These are phyloP conservation scores for Rhizoglyphus robini DNA, from an alignment of 1,140 invertebrate genomes.

Conservation along the genomic window DNA sequence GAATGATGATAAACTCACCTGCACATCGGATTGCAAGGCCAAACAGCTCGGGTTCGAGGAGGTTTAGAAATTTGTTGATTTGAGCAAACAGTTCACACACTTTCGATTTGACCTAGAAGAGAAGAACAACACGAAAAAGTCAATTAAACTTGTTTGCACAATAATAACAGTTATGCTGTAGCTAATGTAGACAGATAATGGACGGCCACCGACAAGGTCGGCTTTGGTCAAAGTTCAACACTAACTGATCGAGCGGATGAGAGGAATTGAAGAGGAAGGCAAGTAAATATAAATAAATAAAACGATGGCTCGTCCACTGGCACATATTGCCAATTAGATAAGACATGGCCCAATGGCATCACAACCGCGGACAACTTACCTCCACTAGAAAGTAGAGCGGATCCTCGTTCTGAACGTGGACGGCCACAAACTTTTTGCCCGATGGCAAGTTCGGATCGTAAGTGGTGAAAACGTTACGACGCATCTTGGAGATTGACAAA, in stretches of 20 bases:
- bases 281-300: too few relatives aligned
- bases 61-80: conserved; percentile 61
- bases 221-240: too few relatives aligned
- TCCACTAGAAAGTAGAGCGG: conserved; percentile 50
- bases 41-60: conserved; percentile 67
- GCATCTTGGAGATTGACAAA: neutral
- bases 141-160: conserved; percentile 10
- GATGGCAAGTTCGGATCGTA: conserved; percentile 26
- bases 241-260: too few relatives aligned
- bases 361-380: conserved; percentile 33
- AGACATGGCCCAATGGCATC: too few relatives aligned
- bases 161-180: too few relatives aligned
- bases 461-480: conserved; percentile 25
- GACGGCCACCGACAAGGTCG: too few relatives aligned
- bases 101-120: conserved; percentile 58
- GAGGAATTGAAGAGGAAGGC: too few relatives aligned
- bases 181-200: too few relatives aligned
- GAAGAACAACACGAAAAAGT: conserved; percentile 26
- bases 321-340: too few relatives aligned
- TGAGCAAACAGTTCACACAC: conserved; percentile 66
- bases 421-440: conserved; percentile 40
- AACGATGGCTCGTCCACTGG: too few relatives aligned
- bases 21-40: conserved; percentile 50
- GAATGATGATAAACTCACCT: conserved; percentile 48
- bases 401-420: conserved; percentile 45